These are phyloP conservation scores for Sciurus carolinensis DNA, from an alignment of 2,797 vertebrate species.

Conservation along the genomic window DNA sequence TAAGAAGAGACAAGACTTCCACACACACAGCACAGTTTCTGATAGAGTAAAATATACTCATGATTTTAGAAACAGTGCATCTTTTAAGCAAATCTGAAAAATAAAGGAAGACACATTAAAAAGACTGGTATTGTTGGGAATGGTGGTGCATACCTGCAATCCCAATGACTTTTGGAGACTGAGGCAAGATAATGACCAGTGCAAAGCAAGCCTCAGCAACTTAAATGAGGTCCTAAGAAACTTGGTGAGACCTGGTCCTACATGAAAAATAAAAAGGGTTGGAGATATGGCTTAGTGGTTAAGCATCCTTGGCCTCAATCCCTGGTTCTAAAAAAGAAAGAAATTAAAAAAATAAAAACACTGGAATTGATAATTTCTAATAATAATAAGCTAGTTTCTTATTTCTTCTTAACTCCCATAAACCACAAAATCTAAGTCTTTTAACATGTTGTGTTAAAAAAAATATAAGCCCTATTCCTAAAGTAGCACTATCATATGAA, in stretches of 20 bases:
- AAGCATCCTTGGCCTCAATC: no score
- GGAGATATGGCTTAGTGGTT: no score
- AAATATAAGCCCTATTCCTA: neutral
- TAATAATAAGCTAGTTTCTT: neutral
- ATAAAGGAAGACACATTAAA: conserved; percentile 70
- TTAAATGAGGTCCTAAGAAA: no score
- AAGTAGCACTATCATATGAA: neutral
- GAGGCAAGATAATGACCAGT: no score
- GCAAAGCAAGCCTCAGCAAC: no score
- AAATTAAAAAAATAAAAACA: neutral
- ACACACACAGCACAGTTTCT: neutral
- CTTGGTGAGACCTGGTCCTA: no score
- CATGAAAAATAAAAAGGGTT: no score
- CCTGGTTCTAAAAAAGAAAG: no score
- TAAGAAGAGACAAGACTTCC: neutral
- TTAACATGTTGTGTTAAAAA: neutral
- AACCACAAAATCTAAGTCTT: neutral
- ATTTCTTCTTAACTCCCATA: neutral
- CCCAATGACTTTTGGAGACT: no score
- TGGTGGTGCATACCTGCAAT: no score
- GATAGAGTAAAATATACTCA: conserved; percentile 85
- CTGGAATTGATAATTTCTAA: neutral
- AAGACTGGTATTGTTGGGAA: neutral
- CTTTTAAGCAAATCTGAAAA: conserved; percentile 95
- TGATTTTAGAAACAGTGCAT: conserved; percentile 92